Percentiles rank a stretch among this genome's conserved stretches.
These are phyloP conservation scores for Gnathonemus longibarbis DNA, from an alignment of 2,113 vertebrate genomes.

Conservation along the genomic window DNA sequence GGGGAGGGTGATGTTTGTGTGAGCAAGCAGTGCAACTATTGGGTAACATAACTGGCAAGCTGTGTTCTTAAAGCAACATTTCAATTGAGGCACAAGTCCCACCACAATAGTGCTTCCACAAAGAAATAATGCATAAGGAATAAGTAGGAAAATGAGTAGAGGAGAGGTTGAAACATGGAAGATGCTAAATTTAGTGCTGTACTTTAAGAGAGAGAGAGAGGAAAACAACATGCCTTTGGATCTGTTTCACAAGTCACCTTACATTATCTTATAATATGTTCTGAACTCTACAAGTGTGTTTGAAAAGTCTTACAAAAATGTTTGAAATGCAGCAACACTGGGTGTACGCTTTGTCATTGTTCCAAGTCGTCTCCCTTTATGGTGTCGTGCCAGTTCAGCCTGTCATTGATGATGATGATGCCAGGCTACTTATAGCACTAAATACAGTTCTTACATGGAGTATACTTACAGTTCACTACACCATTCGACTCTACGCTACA, in stretches of 20 bases:
- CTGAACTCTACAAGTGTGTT: no score
- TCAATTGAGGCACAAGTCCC: background rate
- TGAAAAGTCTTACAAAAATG: no score
- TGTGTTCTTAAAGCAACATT: background rate
- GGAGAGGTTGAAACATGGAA: background rate
- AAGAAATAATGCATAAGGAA: background rate
- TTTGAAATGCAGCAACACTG: no score
- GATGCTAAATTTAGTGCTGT: background rate
- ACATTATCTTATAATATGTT: no score
- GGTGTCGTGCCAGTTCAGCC: background rate
- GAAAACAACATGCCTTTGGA: no score
- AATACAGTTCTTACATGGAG: background rate
- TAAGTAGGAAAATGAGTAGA: background rate
- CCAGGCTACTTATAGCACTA: background rate
- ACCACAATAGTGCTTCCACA: background rate
- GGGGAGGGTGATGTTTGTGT: background rate
- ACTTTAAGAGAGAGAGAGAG: background rate
- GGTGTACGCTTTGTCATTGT: no score
- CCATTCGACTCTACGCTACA: background rate
- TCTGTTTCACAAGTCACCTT: no score
- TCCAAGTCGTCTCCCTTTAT: background rate
- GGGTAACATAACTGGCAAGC: background rate
- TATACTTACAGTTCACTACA: background rate
- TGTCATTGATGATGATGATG: background rate
- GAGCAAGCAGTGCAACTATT: background rate